These are phyloP conservation scores for Brassicogethes aeneus DNA, from an alignment of 2,888 invertebrate genomes.

Conservation along the genomic window DNA sequence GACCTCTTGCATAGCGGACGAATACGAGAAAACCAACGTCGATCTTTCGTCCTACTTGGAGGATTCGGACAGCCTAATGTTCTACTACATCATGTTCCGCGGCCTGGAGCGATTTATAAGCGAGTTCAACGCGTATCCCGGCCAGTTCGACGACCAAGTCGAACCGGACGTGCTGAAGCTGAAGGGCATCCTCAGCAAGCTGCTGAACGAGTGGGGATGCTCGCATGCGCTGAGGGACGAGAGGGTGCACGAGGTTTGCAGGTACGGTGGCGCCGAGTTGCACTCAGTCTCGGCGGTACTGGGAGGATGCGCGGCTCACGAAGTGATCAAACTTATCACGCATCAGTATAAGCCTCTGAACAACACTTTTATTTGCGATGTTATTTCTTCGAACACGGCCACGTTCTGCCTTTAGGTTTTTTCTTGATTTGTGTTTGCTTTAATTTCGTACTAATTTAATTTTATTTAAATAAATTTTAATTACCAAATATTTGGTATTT, in stretches of 20 bases:
- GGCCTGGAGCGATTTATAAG: slow-evolving; percentile 85
- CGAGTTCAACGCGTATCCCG: slow-evolving; percentile 85
- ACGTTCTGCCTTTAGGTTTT: slow-evolving; percentile 72
- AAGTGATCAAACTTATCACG: slow-evolving; percentile 90
- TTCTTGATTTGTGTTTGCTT: no score
- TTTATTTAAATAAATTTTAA: no score
- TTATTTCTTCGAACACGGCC: slow-evolving; percentile 76
- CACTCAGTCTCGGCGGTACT: slow-evolving; percentile 83
- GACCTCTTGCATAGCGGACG: slow-evolving; percentile 71
- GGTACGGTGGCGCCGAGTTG: slow-evolving; percentile 90
- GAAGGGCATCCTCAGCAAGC: slow-evolving; percentile 59
- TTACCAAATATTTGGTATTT: no score
- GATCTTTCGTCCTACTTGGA: slow-evolving; percentile 46
- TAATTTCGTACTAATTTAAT: no score
- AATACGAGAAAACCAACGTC: slow-evolving; percentile 53
- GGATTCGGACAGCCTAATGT: slow-evolving; percentile 77
- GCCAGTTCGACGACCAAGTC: slow-evolving; percentile 73
- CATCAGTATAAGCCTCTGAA: slow-evolving; percentile 93
- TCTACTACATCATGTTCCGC: slow-evolving; percentile 82
- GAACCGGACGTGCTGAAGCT: slow-evolving; percentile 85
- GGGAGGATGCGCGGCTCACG: slow-evolving; percentile 92
- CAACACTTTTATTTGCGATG: slow-evolving; percentile 94
- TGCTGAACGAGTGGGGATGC: slow-evolving; percentile 80
- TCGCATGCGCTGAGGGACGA: slow-evolving; percentile 73
- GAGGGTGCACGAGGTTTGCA: slow-evolving; percentile 88